Base-by-base conservation (phyloP, 2,797 vertebrate species). In the Triplophysa yarkandensis region DNA sequence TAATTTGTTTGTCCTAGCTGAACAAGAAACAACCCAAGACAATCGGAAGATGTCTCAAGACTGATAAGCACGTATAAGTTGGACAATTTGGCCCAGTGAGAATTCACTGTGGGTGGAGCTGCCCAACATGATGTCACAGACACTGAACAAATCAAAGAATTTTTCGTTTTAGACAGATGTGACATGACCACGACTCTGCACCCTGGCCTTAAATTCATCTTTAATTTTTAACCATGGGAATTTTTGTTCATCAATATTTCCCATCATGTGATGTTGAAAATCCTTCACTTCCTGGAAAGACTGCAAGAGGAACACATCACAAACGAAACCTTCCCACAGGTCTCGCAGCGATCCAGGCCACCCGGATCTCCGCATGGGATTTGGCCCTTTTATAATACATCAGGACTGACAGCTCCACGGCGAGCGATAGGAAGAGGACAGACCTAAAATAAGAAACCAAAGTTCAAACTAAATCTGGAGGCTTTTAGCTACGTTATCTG, bases 381-480 rank as follows among this genome's bases (percentile, higher is more conserved):
- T 67, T 70, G 69, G 50, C 76, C 69, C 69, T 76, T 41, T 74
- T 74, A 62, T 68, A 44, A 63, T 74, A 44, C 55, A 76, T 68
- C 73, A 70, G 72, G 70, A 78, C 65, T 70, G 76, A 80, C 78
- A 71, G 79, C 76, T 58, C 78, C 79, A 64, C 46, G 68, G 79
- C 13, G 76, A 80, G 76, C 39, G 69, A 74, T 64, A 83, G 74
- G 50, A 19, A 74, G 70, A 70, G 78, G 81, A 80, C 81, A 80
- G 61, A 28, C 25, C 81, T 80, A 83, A 78, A 83, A 78, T 78
- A 76, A 80, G 76, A 67, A 46, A 61, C 74, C 39, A 52, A 77
- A 54, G 79, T 83, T 80, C 69, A 78, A 71, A 80, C 76, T 76
- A 78, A 78, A 83, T 78, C 76, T 72, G 71, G 76, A 78, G 68